Evolutionary conservation across 2,113 vertebrate species (phyloP).

Genomic region (Epinephelus lanceolatus): DNA sequence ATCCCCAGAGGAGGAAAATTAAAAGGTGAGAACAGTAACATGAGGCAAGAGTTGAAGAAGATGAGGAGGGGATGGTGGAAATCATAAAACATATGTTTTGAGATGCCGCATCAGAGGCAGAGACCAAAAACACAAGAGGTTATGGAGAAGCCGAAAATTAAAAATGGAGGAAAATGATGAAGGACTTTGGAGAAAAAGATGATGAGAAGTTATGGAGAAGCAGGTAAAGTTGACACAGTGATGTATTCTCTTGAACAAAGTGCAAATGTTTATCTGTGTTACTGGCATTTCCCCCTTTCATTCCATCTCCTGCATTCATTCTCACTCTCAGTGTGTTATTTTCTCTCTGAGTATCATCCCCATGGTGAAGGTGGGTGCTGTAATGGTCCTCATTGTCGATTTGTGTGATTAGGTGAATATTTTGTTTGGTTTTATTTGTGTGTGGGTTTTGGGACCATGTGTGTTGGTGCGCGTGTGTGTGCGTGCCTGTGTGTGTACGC

Average conservation of each 20-base stretch:
- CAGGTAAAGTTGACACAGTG: background rate
- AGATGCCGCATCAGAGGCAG: background rate
- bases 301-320: constrained; percentile 11
- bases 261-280: background rate
- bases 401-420: constrained; percentile 16
- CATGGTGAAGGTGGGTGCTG: constrained; percentile 1
- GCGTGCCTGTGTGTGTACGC: background rate
- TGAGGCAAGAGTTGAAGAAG: background rate
- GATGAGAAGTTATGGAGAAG: background rate
- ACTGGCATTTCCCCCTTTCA: background rate
- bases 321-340: constrained; percentile 17
- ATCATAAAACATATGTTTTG: background rate
- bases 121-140: background rate
- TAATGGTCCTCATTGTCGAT: constrained; percentile 24
- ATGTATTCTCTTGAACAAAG: background rate
- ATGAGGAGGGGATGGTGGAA: background rate
- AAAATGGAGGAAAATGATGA: background rate
- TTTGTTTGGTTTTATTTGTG: constrained; percentile 14
- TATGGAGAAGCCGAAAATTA: background rate
- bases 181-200: background rate
- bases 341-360: constrained; percentile 26
- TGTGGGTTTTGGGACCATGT: background rate
- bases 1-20: background rate
- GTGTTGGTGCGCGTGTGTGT: background rate
- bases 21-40: background rate